phyloP scores from a whole-genome alignment of 2,797 vertebrate genomes.

The Anabacerthia variegaticeps region DNA sequence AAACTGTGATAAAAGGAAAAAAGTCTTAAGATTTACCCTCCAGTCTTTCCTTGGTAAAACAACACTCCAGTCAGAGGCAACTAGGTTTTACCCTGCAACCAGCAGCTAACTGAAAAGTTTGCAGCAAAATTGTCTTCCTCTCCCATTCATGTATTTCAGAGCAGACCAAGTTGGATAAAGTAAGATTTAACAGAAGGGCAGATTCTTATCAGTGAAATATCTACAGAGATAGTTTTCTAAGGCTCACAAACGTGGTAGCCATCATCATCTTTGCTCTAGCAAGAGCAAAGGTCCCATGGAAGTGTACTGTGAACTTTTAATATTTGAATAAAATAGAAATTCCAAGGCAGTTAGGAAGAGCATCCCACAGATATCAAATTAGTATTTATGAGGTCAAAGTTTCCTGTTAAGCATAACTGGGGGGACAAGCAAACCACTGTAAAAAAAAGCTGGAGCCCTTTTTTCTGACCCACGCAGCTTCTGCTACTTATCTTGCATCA shows the following conservation, averaged over 20 bases:
- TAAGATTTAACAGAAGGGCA: not conserved
- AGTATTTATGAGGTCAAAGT: not conserved
- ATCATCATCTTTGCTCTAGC: not conserved
- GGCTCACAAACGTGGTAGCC: not conserved
- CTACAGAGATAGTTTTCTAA: not conserved
- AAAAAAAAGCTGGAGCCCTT: not conserved
- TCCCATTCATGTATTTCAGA: not conserved
- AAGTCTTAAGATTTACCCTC: not conserved
- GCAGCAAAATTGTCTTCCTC: not conserved
- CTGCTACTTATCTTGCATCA: not conserved
- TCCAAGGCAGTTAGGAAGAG: not conserved
- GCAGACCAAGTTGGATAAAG: not conserved
- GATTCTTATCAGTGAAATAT: not conserved
- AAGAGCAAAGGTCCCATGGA: not conserved
- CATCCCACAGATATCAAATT: not conserved
- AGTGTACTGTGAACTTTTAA: not conserved
- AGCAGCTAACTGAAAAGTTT: not conserved
- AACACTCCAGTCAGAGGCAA: not conserved
- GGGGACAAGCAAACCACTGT: not conserved
- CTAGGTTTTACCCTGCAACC: not conserved
- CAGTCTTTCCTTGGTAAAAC: not conserved
- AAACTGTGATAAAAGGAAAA: not conserved
- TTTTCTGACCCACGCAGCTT: not conserved
- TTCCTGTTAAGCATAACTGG: not conserved
- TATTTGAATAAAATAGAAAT: not conserved